These are phyloP conservation scores for Papilio gigon DNA, from an alignment of 2,888 invertebrate species.

Conservation along the genomic window DNA sequence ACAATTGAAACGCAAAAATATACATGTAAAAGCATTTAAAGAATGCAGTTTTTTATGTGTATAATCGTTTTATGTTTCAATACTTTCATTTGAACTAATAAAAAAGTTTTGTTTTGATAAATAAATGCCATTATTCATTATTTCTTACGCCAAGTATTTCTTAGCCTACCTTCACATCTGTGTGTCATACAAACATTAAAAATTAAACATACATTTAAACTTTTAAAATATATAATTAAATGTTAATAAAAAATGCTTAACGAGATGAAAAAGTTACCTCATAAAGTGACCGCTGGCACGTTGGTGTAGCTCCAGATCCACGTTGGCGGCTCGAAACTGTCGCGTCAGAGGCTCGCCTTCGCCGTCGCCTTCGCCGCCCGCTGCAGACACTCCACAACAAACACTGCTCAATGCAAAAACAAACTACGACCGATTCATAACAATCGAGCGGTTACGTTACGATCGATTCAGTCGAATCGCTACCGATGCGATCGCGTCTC, in stretches of 20 bases:
- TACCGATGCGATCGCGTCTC: slow-evolving; percentile 65
- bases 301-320: slow-evolving; percentile 90
- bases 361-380: slow-evolving; percentile 56
- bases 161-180: background rate
- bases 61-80: background rate
- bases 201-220: background rate
- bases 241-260: background rate
- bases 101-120: too few species aligned
- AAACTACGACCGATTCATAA: slow-evolving; percentile 55
- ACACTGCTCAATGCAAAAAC: slow-evolving; percentile 55
- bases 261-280: slow-evolving; percentile 73
- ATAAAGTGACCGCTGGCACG: slow-evolving; percentile 90
- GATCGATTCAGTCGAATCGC: slow-evolving; percentile 63
- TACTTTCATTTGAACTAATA: background rate
- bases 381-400: slow-evolving; percentile 61
- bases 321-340: slow-evolving; percentile 80
- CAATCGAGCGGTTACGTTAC: slow-evolving; percentile 51
- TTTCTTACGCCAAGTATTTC: background rate
- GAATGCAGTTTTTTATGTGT: background rate
- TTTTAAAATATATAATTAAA: background rate
- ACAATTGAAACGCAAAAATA: background rate
- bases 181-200: background rate
- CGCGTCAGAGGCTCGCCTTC: slow-evolving; percentile 55
- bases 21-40: background rate
- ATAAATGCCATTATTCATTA: background rate